Evolutionary conservation across 2,888 invertebrate genomes (phyloP).

Genomic region (Trichogramma evanescens): DNA sequence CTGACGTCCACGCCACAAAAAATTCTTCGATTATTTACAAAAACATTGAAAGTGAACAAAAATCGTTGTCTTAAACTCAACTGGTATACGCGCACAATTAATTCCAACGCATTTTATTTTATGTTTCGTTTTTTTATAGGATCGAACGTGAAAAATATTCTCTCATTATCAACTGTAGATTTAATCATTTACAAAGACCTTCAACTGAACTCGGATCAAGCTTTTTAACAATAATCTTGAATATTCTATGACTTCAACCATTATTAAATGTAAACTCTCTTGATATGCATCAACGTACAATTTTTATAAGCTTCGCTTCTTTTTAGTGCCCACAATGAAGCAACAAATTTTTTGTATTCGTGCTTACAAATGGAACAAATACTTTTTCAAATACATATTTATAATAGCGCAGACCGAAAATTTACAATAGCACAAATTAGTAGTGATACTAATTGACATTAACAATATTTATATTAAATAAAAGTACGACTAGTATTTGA

Average conservation of each 20-base stretch:
- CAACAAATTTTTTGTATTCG: too few species aligned
- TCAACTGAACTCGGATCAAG: slow-evolving; percentile 16
- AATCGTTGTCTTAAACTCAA: slow-evolving; percentile 6
- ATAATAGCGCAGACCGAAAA: too few species aligned
- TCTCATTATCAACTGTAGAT: too few species aligned
- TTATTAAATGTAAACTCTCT: slow-evolving; percentile 7
- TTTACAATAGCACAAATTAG: too few species aligned
- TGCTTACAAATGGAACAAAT: too few species aligned
- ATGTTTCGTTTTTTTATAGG: slow-evolving; percentile 5
- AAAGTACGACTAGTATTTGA: slow-evolving; percentile 23
- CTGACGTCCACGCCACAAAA: slow-evolving; percentile 20
- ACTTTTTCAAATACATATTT: too few species aligned
- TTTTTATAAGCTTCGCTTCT: too few species aligned
- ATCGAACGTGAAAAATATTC: neutral
- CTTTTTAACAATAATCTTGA: slow-evolving; percentile 18
- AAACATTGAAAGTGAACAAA: slow-evolving; percentile 11
- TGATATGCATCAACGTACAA: slow-evolving; percentile 21
- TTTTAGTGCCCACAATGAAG: too few species aligned
- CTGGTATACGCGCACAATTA: slow-evolving; percentile 6
- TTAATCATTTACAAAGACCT: neutral
- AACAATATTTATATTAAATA: slow-evolving; percentile 23
- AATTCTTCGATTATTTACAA: slow-evolving; percentile 16
- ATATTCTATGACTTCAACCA: slow-evolving; percentile 22
- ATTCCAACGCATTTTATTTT: slow-evolving; percentile 14
- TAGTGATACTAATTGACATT: neutral